Conservation (phyloP, 2,113 vertebrate genomes). For the Polypterus senegalus region DNA sequence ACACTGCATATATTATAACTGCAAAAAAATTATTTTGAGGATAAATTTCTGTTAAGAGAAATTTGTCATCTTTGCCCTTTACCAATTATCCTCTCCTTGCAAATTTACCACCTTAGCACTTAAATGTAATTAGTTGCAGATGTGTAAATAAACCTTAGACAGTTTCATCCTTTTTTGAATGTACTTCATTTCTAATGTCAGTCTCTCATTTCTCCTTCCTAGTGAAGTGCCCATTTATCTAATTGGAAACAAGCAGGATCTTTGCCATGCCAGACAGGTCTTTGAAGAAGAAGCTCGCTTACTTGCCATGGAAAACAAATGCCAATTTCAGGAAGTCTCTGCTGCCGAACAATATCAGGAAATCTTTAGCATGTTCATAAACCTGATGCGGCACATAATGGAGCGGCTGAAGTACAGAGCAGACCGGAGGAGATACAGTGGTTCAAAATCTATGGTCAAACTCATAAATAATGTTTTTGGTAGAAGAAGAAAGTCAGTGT, state of each 20-base stretch:
- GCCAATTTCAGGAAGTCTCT: constrained; percentile 54
- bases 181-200: too few species aligned
- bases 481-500: constrained; percentile 57
- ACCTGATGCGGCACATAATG: constrained; percentile 48
- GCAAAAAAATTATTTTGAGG: too few species aligned
- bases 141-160: too few species aligned
- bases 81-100: too few species aligned
- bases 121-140: too few species aligned
- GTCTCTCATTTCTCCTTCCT: too few species aligned
- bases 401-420: constrained; percentile 44
- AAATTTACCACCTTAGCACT: too few species aligned
- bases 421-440: constrained; percentile 45
- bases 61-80: too few species aligned
- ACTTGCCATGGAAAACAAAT: constrained; percentile 43
- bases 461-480: constrained; percentile 60
- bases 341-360: constrained; percentile 54
- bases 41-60: too few species aligned
- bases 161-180: too few species aligned
- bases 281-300: constrained; percentile 44
- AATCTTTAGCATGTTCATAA: constrained; percentile 48
- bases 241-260: constrained; percentile 57
- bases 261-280: constrained; percentile 51
- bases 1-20: too few species aligned
- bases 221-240: constrained; percentile 43
- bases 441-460: constrained; percentile 58